phyloP scores from a whole-genome alignment of 2,113 vertebrate species.

The Sprattus sprattus region DNA sequence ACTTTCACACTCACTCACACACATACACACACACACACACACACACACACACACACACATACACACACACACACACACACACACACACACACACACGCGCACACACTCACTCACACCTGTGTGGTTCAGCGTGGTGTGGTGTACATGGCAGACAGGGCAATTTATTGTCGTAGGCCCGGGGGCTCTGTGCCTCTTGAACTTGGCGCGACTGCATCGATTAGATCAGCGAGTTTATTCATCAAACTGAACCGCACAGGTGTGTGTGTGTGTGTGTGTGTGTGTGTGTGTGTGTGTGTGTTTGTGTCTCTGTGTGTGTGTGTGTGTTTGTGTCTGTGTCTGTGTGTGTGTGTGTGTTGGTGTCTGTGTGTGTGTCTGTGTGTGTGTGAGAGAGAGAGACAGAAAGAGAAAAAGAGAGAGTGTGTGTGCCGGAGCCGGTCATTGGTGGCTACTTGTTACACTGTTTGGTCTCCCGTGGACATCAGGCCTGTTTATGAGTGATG shows the following conservation, averaged over 20 bases:
- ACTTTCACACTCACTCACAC: neutral
- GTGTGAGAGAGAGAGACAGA: too few species aligned
- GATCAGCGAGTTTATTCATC: neutral
- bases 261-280: too few species aligned
- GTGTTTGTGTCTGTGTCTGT: too few species aligned
- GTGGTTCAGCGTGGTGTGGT: neutral
- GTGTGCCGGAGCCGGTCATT: neutral
- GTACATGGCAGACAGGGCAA: neutral
- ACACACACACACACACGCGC: neutral
- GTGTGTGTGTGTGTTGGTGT: too few species aligned
- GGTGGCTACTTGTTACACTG: neutral
- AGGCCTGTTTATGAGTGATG: neutral
- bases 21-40: too few species aligned
- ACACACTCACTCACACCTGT: neutral
- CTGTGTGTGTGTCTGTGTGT: too few species aligned
- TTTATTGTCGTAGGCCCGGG: neutral
- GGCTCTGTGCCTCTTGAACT: neutral
- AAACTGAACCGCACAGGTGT: too few species aligned
- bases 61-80: neutral
- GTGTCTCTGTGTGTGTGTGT: too few species aligned
- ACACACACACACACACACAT: neutral
- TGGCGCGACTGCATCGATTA: neutral
- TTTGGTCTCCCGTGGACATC: neutral
- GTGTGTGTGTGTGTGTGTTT: too few species aligned
- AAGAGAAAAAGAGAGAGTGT: too few species aligned